phyloP scores from a whole-genome alignment of 2,113 vertebrate species.

The Tachycineta bicolor region DNA sequence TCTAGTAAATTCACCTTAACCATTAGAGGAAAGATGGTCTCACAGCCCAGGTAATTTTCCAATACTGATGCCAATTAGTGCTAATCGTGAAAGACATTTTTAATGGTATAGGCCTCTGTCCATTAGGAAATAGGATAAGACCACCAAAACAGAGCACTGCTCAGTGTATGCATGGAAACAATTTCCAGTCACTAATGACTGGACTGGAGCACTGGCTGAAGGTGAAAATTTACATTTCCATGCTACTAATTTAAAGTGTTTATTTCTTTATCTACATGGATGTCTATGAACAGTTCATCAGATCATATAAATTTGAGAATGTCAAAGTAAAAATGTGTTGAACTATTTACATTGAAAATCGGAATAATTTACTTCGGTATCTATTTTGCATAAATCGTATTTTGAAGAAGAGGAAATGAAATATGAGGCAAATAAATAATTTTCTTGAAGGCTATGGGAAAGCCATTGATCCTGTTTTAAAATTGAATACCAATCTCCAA shows the following conservation, averaged over 20 bases:
- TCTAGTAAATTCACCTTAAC: neutral
- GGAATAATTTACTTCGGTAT: neutral
- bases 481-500: neutral
- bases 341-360: neutral
- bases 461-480: neutral
- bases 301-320: neutral
- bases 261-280: neutral
- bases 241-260: neutral
- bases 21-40: neutral
- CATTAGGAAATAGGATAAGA: neutral
- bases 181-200: constrained; percentile 48
- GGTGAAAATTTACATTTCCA: neutral
- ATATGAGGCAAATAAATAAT: neutral
- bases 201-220: neutral
- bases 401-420: neutral
- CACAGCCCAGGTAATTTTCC: neutral
- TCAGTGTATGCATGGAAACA: constrained; percentile 13
- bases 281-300: neutral
- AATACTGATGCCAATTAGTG: neutral
- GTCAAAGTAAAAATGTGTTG: neutral
- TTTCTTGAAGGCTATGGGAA: neutral
- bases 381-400: neutral
- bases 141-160: neutral
- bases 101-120: neutral
- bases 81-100: neutral